Evolutionary conservation across 2,797 vertebrate genomes (phyloP).

Genomic region (Scarus forsteni): DNA sequence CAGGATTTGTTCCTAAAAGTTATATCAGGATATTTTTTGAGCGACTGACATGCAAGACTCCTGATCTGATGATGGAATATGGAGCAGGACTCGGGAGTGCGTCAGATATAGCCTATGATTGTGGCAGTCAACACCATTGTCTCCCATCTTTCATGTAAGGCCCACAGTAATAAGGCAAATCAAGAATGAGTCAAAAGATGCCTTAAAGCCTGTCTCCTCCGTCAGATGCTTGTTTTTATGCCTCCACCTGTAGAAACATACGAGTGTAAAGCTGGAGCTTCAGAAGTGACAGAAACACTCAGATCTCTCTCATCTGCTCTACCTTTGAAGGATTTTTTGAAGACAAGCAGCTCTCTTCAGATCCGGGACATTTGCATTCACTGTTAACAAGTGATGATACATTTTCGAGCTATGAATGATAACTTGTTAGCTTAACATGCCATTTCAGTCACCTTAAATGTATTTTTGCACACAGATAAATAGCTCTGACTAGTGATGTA

Average conservation of each 20-base stretch:
- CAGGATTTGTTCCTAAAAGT: constrained; percentile 15
- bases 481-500: too few relatives aligned
- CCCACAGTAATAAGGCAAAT: background rate
- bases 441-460: too few relatives aligned
- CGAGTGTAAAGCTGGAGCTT: constrained; percentile 15
- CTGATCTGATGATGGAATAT: constrained; percentile 60
- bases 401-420: too few relatives aligned
- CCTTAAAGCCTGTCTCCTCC: constrained; percentile 16
- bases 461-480: too few relatives aligned
- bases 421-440: too few relatives aligned
- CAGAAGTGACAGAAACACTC: constrained; percentile 11
- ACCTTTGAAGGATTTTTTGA: constrained; percentile 10
- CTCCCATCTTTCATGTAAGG: constrained; percentile 22
- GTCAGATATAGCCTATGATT: constrained; percentile 64
- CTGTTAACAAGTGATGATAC: background rate
- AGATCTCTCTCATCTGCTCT: constrained; percentile 30
- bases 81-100: constrained; percentile 71
- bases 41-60: constrained; percentile 31
- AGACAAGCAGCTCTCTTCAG: background rate
- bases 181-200: constrained; percentile 4
- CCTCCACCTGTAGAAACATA: constrained; percentile 24
- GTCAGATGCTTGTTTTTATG: constrained; percentile 27
- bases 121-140: constrained; percentile 16
- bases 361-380: background rate
- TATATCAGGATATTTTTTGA: too few relatives aligned